Percentiles rank a stretch among this genome's conserved stretches.
Evolutionary conservation across 2,113 vertebrate species (phyloP).

Genomic region (Poicephalus gulielmi): DNA sequence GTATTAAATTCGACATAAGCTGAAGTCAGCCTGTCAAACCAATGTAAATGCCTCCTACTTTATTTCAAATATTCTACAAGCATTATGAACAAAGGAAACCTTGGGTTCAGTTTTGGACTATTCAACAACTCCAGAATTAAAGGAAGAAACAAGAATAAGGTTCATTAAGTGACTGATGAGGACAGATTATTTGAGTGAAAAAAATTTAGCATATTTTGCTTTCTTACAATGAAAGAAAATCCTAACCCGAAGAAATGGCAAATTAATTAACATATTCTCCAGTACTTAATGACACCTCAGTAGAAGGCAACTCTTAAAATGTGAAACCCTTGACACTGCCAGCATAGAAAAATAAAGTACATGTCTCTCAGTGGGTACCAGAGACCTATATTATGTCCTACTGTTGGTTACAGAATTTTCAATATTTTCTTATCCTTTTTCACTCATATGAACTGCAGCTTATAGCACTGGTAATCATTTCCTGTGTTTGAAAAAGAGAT

Average conservation of each 20-base stretch:
- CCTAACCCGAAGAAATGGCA: slow-evolving; percentile 34
- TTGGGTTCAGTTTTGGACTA: background rate
- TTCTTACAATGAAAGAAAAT: slow-evolving; percentile 37
- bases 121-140: background rate
- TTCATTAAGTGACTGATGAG: background rate
- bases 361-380: slow-evolving; percentile 75
- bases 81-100: background rate
- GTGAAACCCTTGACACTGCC: slow-evolving; percentile 74
- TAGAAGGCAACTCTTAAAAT: slow-evolving; percentile 66
- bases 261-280: slow-evolving; percentile 60
- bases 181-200: background rate
- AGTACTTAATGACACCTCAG: slow-evolving; percentile 43
- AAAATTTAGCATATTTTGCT: background rate
- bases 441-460: slow-evolving; percentile 84
- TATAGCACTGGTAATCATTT: slow-evolving; percentile 87
- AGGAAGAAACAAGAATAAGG: background rate
- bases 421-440: slow-evolving; percentile 87
- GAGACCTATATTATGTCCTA: slow-evolving; percentile 79
- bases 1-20: background rate
- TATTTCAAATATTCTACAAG: background rate
- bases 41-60: background rate
- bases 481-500: slow-evolving; percentile 91
- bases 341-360: slow-evolving; percentile 72
- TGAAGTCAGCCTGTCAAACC: background rate
- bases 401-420: slow-evolving; percentile 82